Evolutionary conservation across 2,113 vertebrate species (phyloP).

Genomic region (Myanophis thanlyinensis): DNA sequence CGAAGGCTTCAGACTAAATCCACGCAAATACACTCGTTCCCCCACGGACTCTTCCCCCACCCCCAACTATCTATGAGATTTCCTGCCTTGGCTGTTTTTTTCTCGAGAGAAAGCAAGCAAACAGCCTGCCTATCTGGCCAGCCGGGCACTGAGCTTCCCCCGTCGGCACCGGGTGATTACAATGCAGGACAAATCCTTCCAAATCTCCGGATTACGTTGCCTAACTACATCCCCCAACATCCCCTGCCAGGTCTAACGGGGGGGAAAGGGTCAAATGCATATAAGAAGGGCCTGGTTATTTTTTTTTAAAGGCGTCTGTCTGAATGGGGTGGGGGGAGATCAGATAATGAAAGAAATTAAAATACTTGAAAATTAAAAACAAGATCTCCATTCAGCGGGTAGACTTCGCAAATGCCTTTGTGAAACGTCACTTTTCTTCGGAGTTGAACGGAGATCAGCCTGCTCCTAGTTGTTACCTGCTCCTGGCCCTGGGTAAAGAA

Average conservation of each 20-base stretch:
- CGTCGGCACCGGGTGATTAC: background rate
- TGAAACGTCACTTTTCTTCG: background rate
- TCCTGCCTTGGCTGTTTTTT: conserved; percentile 22
- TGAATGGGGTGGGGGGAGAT: no score
- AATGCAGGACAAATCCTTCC: background rate
- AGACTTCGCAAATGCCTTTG: background rate
- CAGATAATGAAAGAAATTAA: background rate
- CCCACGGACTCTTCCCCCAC: background rate
- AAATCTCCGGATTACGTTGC: background rate
- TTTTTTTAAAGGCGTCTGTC: background rate
- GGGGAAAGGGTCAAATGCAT: background rate
- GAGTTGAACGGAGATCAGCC: background rate
- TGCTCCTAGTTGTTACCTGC: background rate
- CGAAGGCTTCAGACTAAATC: conserved; percentile 8
- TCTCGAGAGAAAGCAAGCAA: conserved; percentile 14
- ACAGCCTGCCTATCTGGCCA: background rate
- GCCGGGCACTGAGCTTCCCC: background rate
- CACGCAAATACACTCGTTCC: background rate
- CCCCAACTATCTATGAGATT: background rate
- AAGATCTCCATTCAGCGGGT: background rate
- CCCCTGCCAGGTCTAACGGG: background rate
- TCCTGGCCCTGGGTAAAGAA: background rate
- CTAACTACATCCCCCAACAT: background rate
- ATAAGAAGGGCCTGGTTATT: background rate
- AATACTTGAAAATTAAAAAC: background rate